Base-by-base conservation (phyloP, 1,140 invertebrate genomes). In the Teleopsis dalmanni region DNA sequence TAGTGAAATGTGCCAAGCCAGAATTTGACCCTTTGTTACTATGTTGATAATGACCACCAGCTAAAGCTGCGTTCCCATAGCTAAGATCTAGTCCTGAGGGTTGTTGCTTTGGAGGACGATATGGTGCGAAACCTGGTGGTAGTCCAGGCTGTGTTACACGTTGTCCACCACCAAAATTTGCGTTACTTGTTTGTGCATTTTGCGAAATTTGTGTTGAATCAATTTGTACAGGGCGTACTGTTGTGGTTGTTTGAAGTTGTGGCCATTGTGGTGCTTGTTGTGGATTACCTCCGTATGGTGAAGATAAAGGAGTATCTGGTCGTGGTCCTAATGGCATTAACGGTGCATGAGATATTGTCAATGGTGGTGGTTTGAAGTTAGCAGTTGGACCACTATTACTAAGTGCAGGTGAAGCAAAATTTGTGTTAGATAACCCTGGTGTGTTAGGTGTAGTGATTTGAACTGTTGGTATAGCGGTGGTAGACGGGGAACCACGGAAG, bases 41-140 rank as follows among this genome's bases (percentile, higher is more conserved):
- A 33, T 34, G 52, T 11, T 23, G 33, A 2, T 22, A 26, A n/a
- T 23, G 27, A 3, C 43, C 53, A 7, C 38, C 41, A 3, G 35
- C 40, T 18, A 18, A 25, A 14, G n/a, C 52, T 3, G 59, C 58
- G 8, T 61, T 58, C 1, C 57, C 57, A 45, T 68, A 68, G 45
- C 64, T 68, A n/a, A 68, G 50, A 25, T 67, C 64, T n/a, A 57
- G 61, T 21, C 58, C 60, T 11, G 52, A 63, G 1, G 65, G 65
- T 16, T 66, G 61, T n/a, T 55, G 48, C 11, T 61, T 62, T 41
- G 56, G 57, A 22, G 64, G 60, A 1, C 55, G 54, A 31, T 60
- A 66, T 1, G 61, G 58, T 6, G 57, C 58, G 50, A 68, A 67
- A 2, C 64, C 63, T 0, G 63, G 64, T 4, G 61, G 60, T 13